Conservation (phyloP, 92 coral and sea anemone genomes). For the Epizoanthus illoricatus region DNA sequence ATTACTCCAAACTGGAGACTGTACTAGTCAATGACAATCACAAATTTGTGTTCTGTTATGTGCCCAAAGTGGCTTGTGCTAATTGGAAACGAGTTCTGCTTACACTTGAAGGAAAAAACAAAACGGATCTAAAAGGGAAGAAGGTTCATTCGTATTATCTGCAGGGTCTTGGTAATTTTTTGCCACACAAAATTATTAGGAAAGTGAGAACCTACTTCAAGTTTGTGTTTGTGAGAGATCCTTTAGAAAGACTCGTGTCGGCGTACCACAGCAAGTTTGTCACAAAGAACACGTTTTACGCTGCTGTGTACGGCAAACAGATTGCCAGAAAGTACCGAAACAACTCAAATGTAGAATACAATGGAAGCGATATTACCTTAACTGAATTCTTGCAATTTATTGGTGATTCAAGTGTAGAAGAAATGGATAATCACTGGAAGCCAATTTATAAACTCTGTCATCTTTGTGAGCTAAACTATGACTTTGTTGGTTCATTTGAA, state of each 20-base stretch:
- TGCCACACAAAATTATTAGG: neutral
- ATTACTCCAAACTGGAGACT: neutral
- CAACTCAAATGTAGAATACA: neutral
- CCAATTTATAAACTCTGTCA: conserved; percentile 45
- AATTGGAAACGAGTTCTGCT: conserved; percentile 41
- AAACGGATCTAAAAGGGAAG: conserved; percentile 10
- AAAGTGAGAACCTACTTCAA: conserved; percentile 23
- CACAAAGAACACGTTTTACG: neutral
- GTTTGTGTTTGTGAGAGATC: conserved; percentile 1
- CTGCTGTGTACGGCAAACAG: neutral
- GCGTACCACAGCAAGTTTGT: conserved; percentile 41
- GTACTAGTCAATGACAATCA: conserved; percentile 38
- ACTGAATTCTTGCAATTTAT: conserved; percentile 36
- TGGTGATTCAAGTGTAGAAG: conserved; percentile 2
- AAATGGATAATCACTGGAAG: conserved; percentile 50
- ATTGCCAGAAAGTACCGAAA: conserved; percentile 10
- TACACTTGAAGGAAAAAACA: conserved; percentile 34
- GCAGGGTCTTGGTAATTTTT: conserved; percentile 18
- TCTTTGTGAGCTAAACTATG: conserved; percentile 32
- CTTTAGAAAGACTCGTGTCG: conserved; percentile 31
- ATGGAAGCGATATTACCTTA: conserved; percentile 26
- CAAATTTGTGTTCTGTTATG: conserved; percentile 38
- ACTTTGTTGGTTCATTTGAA: conserved; percentile 49
- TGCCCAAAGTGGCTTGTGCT: conserved; percentile 47
- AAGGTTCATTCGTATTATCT: conserved; percentile 27